Evolutionary conservation across 2,113 vertebrate genomes (phyloP).

Genomic region (Butorides virescens): DNA sequence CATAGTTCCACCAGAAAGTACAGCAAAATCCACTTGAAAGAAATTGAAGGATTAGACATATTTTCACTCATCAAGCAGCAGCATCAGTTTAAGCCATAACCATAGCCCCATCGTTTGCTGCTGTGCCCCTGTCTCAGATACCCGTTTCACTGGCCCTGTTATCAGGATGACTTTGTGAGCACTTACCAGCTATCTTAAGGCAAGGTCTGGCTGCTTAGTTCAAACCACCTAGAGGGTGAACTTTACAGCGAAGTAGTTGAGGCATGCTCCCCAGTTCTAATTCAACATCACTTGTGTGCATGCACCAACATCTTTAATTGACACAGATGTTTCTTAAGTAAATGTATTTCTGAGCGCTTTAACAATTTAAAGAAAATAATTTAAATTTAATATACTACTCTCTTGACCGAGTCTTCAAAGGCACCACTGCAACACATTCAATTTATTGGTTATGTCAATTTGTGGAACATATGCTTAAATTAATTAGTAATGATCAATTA

Average conservation of each 20-base stretch:
- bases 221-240: accelerated
- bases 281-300: neutral
- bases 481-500: neutral
- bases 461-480: neutral
- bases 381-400: neutral
- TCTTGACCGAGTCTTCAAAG: neutral
- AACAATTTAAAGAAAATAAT: neutral
- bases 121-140: neutral
- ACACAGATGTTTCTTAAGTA: neutral
- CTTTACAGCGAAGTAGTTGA: neutral
- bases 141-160: neutral
- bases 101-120: accelerated
- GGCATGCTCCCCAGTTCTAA: neutral
- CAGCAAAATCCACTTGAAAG: neutral
- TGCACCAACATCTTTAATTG: neutral
- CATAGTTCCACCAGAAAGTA: neutral
- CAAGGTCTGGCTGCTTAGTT: neutral
- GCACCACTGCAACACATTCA: neutral
- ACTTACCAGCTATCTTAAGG: too few species aligned
- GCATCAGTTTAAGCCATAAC: neutral
- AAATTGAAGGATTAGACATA: neutral
- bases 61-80: neutral
- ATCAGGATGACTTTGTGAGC: neutral
- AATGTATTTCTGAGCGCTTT: neutral
- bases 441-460: neutral